A percentile compares a stretch with the other conserved stretches of the same genome.
These are phyloP conservation scores for Philopotamus ludificatus DNA, from an alignment of 1,140 invertebrate species.

Conservation along the genomic window DNA sequence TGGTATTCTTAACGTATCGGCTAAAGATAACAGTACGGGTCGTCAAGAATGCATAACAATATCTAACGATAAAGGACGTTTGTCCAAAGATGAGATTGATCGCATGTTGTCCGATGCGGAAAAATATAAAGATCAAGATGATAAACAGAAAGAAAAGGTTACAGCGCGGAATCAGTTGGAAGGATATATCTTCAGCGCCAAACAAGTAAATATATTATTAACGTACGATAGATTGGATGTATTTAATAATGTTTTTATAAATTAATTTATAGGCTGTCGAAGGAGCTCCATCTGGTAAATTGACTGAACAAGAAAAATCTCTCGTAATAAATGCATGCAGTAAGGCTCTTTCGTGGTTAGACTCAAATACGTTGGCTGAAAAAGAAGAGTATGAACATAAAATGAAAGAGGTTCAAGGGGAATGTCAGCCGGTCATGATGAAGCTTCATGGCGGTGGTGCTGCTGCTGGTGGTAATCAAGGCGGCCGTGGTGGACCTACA, in stretches of 20 bases:
- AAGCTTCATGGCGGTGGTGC: constrained; percentile 64
- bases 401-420: constrained; percentile 69
- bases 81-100: constrained; percentile 90
- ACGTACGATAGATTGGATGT: neutral
- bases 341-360: constrained; percentile 60
- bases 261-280: constrained; percentile 57
- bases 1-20: constrained; percentile 78
- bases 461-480: constrained; percentile 42
- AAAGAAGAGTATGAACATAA: constrained; percentile 76
- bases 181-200: constrained; percentile 78
- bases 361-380: constrained; percentile 66
- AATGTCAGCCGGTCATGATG: constrained; percentile 73
- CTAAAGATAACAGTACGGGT: constrained; percentile 75
- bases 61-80: constrained; percentile 89
- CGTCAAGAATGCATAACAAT: constrained; percentile 79
- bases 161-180: constrained; percentile 79
- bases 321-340: constrained; percentile 60
- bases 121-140: constrained; percentile 68
- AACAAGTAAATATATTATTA: constrained; percentile 55
- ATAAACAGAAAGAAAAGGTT: constrained; percentile 65
- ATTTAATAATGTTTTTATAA: neutral
- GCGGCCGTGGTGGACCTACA: constrained; percentile 59
- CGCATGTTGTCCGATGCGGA: constrained; percentile 83
- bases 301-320: constrained; percentile 62
- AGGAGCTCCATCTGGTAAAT: constrained; percentile 63